Conservation (phyloP, 2,888 invertebrate genomes). For the Drosophila nr. perissopoda region DNA sequence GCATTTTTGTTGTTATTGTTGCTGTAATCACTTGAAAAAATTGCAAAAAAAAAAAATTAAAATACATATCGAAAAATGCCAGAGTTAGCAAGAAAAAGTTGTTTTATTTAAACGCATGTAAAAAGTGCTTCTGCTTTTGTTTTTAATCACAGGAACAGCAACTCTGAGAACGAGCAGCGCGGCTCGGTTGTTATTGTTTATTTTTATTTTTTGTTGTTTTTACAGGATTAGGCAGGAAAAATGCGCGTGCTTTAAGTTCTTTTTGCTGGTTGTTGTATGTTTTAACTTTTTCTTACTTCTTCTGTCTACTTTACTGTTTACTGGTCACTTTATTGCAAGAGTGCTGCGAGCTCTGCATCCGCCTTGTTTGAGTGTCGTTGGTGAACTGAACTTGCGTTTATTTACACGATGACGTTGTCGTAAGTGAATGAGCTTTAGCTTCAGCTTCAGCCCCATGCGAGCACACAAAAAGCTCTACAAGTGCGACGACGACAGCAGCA, state of each 20-base stretch:
- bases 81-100: constrained; percentile 38
- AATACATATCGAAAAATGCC: constrained; percentile 9
- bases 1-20: constrained; percentile 29
- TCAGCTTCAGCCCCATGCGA: constrained; percentile 42
- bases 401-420: constrained; percentile 61
- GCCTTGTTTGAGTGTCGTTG: constrained; percentile 77
- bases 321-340: constrained; percentile 43
- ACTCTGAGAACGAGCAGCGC: background rate
- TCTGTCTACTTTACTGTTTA: constrained; percentile 46
- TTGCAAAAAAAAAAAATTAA: constrained; percentile 38
- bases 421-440: constrained; percentile 44
- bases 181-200: constrained; percentile 21
- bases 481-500: constrained; percentile 48
- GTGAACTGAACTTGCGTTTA: constrained; percentile 75
- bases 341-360: constrained; percentile 58
- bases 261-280: constrained; percentile 12
- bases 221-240: constrained; percentile 21
- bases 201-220: constrained; percentile 16
- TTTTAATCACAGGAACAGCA: constrained; percentile 11
- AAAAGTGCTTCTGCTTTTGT: constrained; percentile 14
- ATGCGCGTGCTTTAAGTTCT: constrained; percentile 27
- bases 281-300: constrained; percentile 48
- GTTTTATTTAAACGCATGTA: constrained; percentile 48
- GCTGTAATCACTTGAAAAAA: constrained; percentile 51
- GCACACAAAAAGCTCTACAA: constrained; percentile 55